phyloP scores from a whole-genome alignment of 2,113 vertebrate genomes.

The Daboia siamensis region DNA sequence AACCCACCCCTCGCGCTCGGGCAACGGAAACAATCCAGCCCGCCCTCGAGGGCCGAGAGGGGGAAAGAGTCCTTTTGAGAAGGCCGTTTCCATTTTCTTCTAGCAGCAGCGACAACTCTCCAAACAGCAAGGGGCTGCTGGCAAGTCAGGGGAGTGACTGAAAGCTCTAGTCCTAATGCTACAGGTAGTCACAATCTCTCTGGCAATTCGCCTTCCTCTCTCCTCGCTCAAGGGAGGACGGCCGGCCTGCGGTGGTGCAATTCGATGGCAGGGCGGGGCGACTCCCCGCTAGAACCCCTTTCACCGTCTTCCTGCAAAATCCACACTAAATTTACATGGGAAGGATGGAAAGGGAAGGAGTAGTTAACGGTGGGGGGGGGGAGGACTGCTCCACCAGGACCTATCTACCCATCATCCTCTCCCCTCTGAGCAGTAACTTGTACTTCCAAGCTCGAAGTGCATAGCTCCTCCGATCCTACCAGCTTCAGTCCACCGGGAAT shows the following conservation, averaged over 20 bases:
- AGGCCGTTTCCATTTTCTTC: slow-evolving; percentile 54
- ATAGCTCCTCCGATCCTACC: slow-evolving; percentile 34
- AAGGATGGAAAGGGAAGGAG: slow-evolving; percentile 34
- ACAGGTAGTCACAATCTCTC: slow-evolving; percentile 2
- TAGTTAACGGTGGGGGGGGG: slow-evolving; percentile 13
- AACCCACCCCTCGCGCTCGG: fast-evolving
- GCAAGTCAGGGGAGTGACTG: slow-evolving; percentile 48
- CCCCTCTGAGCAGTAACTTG: slow-evolving; percentile 37
- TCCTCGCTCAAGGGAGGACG: not conserved
- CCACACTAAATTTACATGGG: slow-evolving; percentile 46
- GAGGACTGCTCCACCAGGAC: slow-evolving; percentile 52
- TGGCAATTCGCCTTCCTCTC: slow-evolving; percentile 4
- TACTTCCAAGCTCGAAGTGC: slow-evolving; percentile 44
- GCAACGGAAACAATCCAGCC: not conserved
- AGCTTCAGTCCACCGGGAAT: slow-evolving; percentile 37
- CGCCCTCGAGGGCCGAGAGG: slow-evolving; percentile 34
- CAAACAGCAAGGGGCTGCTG: slow-evolving; percentile 51
- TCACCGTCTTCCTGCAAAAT: slow-evolving; percentile 46
- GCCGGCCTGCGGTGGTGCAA: slow-evolving; percentile 13
- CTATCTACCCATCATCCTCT: slow-evolving; percentile 45
- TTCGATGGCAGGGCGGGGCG: slow-evolving; percentile 25
- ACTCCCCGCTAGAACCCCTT: slow-evolving; percentile 27
- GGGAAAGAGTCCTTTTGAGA: slow-evolving; percentile 37
- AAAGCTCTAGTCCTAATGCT: slow-evolving; percentile 38
- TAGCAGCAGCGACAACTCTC: slow-evolving; percentile 63